These are phyloP conservation scores for Lithosia quadra DNA, from an alignment of 2,888 invertebrate species.

Conservation along the genomic window DNA sequence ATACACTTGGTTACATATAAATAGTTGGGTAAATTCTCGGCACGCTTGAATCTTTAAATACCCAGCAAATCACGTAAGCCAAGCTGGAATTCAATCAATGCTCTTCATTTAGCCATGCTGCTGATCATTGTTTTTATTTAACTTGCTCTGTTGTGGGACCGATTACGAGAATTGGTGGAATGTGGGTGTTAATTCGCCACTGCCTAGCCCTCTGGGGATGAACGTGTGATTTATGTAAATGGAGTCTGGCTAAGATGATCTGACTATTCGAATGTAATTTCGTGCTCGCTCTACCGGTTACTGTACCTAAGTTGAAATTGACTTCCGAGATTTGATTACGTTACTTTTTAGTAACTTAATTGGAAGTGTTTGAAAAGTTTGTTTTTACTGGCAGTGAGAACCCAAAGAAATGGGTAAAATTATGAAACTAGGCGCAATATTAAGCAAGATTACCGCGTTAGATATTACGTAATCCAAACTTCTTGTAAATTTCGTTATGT, in stretches of 20 bases:
- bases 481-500: neutral
- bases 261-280: no score
- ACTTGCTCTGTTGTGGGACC: no score
- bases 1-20: neutral
- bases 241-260: no score
- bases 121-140: neutral
- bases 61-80: neutral
- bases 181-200: no score
- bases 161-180: no score
- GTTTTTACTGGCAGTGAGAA: neutral
- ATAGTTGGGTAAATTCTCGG: neutral
- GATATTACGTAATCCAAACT: neutral
- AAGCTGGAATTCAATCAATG: constrained; percentile 7
- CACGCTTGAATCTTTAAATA: neutral
- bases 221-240: no score
- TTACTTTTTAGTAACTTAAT: neutral
- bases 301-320: neutral
- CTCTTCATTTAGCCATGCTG: neutral
- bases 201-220: no score
- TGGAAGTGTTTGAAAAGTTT: neutral
- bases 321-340: neutral
- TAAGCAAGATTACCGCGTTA: neutral
- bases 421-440: neutral
- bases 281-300: no score
- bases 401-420: neutral